Evolutionary conservation across 2,113 vertebrate species (phyloP), one percentile per base, ranked within the genome.

Genomic region (Perca fluviatilis): DNA sequence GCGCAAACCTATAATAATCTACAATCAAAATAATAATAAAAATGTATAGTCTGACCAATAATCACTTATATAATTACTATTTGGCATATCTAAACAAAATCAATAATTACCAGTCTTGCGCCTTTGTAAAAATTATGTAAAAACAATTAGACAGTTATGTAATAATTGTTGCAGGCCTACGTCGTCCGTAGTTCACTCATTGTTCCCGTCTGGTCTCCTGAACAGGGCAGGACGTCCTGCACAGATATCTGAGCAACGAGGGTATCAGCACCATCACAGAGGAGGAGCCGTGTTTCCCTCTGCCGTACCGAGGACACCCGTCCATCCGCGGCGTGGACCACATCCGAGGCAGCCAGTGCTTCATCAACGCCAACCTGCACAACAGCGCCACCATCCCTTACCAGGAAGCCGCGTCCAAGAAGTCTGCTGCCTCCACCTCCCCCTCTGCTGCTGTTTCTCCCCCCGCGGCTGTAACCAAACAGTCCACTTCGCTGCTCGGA

Each of bases 191-290:
- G 2, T 40, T 40, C 40, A 9, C 46, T 60, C 18, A 16, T n/a
- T 5, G 30, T 6, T 47, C 30, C 40, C 3, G 12, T 53, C 15
- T 46, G 0, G 12, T 53, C 50, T 50, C n/a, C 43, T 0, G 0
- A 23, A 21, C 94, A 99, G 98, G 96, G 33, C 95, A 95, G 63
- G 95, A 95, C 1, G 75, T 90, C 6, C 94, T 98, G 15, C 98
- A 96, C 90, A 94, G 96, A 14, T 98, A 97, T 82, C 96, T 97
- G 93, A 99, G 98, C 67, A 99, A 97, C 2, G 98, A 99, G 77
- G 94, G 97, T n/a, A 98, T 99, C 90, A 89, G 96, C 14, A 91
- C 96, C 15, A 97, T 98, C 86, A 82, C 93, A 0, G 98, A 99
- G 92, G 98, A 99, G 89, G 96, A 86, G 71, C 54, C 95, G 0